Evolutionary conservation across 2,113 vertebrate genomes (phyloP), one percentile per base, ranked within the genome.

Genomic region (Camelus bactrianus): DNA sequence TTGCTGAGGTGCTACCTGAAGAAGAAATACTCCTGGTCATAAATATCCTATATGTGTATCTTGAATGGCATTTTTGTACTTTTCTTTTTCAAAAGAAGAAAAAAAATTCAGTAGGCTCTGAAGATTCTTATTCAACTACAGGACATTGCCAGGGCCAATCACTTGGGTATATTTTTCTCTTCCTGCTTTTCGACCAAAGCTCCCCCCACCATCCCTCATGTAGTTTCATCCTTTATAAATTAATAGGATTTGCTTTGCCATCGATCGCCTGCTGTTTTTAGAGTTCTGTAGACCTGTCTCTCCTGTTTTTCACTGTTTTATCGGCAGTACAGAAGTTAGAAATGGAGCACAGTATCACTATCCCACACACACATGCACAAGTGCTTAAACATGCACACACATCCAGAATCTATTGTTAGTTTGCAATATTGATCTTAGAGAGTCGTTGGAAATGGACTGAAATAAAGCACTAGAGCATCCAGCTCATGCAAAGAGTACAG

Each of bases 401-500:
- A 80, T n/a, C 54, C 22, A 96, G 62, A 93, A 72, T 92, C 73
- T 96, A 94, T 65, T 91, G 91, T 46, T 94, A 88, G 65, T 83
- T 95, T 97, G 93, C 97, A 97, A 96, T 96, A 96, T 88, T 52
- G 77, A 95, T 95, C 88, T 92, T 82, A 86, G 10, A 89, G 56
- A 82, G 96, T 56, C 86, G 65, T 56, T 94, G 52, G 56, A 96
- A 95, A 89, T 87, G 16, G 56, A 35, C 65, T 60, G 50, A 97
- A 83, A 95, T 91, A 91, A 85, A 69, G 60, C 58, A 83, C 92
- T 76, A 89, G 54, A 86, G 64, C 93, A 65, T 80, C n/a, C 38
- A 96, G 22, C 60, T 64, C 81, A 89, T 17, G 0, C 32, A 69
- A 91, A 95, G 28, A 79, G 76, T 48, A 48, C 56, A 87, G 50